phyloP scores from a whole-genome alignment of 2,888 invertebrate genomes.

The Petrolisthes cinctipes region DNA sequence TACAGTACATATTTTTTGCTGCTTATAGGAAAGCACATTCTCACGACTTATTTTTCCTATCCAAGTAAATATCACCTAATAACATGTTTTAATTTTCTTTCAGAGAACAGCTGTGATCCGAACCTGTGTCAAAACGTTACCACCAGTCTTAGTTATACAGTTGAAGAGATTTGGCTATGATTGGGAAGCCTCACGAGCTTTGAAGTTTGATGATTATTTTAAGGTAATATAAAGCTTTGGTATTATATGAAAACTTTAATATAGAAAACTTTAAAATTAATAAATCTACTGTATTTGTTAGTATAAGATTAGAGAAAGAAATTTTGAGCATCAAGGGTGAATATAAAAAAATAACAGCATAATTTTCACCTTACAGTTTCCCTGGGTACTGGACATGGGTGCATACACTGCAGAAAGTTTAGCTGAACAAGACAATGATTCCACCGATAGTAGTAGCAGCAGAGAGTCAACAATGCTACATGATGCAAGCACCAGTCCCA shows the following conservation, averaged over 20 bases:
- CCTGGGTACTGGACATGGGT: constrained; percentile 72
- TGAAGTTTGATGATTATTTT: constrained; percentile 74
- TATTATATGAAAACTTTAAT: not conserved
- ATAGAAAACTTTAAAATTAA: no score
- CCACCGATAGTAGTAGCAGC: constrained; percentile 32
- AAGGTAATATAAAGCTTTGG: constrained; percentile 66
- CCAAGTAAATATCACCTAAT: not conserved
- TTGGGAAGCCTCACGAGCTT: constrained; percentile 71
- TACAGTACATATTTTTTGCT: not conserved
- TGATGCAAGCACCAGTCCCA: constrained; percentile 14
- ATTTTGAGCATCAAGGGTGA: no score
- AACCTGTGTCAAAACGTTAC: constrained; percentile 72
- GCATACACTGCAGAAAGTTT: constrained; percentile 73
- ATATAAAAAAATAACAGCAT: no score
- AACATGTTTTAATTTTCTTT: not conserved
- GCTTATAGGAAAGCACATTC: not conserved
- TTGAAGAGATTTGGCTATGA: constrained; percentile 74
- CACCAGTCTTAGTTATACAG: constrained; percentile 73
- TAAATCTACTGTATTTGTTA: no score
- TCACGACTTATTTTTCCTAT: not conserved
- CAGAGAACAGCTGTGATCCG: constrained; percentile 73
- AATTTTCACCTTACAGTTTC: constrained; percentile 69
- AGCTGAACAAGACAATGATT: constrained; percentile 66
- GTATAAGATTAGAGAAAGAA: no score
- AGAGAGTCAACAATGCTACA: constrained; percentile 25